Evolutionary conservation across 1,140 invertebrate genomes (phyloP), one percentile per base, ranked within the genome.

Genomic region (Drosophila watanabei): DNA sequence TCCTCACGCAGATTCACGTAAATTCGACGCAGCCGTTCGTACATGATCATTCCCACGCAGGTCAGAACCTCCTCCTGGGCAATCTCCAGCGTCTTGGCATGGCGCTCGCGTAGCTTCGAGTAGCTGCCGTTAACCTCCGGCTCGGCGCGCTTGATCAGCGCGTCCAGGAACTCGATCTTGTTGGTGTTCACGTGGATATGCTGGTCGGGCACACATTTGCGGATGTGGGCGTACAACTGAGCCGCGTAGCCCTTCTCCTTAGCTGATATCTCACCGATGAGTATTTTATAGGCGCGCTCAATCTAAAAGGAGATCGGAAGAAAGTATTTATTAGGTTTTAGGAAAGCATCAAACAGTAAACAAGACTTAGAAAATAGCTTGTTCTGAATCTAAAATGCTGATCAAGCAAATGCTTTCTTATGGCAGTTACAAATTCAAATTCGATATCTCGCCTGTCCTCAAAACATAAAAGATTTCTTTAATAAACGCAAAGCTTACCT

Each of bases 1-100:
- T 98, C 97, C 93, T 98, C 97, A 61, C 96, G 95, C 75, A 98
- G 94, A 62, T 97, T 95, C 68, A 98, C 95, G 83, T 97, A 96
- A 63, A 98, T 96, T 73, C 96, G 95, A 93, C 98, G 97, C 16
- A 99, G 94, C 51, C 97, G 94, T 92, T 98, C 97, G 88, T 98
- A 97, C 59, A 98, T 95, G 93, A 97, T 98, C 93, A 98, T 97
- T 14, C 98, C 98, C 51, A 98, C 95, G 93, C 98, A 98, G 0
- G 97, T 98, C 60, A 99, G 94, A 48, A 98, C 98, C 94, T 99
- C 98, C 94, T 98, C 98, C 94, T 99, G 98, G 82, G 98, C 98
- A 84, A 98, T 98, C 94, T 98, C 98, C 73, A 98, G 93, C 10
- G 98, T 98, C 94, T 98, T 99, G 1, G 98, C 98, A 94, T 99